Evolutionary conservation across 23 tunicate genomes (phyloP).

Genomic region (Styela clava): DNA sequence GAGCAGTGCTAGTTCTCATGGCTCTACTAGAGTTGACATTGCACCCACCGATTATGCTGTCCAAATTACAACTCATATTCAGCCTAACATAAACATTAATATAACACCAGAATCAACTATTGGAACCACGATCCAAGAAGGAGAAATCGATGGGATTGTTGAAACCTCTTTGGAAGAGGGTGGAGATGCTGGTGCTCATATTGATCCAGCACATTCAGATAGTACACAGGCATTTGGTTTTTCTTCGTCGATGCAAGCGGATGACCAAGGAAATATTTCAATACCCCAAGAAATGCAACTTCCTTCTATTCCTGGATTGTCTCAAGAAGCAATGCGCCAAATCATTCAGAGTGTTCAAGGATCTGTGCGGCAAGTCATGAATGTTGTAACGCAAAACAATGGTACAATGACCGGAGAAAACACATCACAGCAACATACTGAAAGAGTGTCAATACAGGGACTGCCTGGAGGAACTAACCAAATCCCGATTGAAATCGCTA

Average conservation of each 20-base stretch:
- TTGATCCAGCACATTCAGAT: background rate
- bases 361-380: slow-evolving; percentile 18
- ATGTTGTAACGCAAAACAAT: background rate
- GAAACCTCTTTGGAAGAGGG: background rate
- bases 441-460: background rate
- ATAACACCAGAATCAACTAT: background rate
- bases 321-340: slow-evolving; percentile 8
- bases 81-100: slow-evolving; percentile 27
- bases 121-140: background rate
- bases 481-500: slow-evolving; percentile 35
- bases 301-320: slow-evolving; percentile 3
- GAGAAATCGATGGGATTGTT: background rate
- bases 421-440: background rate
- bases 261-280: background rate
- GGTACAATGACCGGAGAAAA: slow-evolving; percentile 1
- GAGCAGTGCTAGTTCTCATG: background rate
- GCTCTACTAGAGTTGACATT: background rate
- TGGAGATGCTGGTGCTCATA: background rate
- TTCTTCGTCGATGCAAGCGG: background rate
- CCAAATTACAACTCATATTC: slow-evolving; percentile 12
- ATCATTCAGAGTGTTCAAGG: slow-evolving; percentile 4
- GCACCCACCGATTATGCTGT: background rate
- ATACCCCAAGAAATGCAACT: background rate
- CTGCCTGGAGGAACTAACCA: slow-evolving; percentile 21
- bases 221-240: background rate